A percentile compares a stretch with the other conserved stretches of the same genome.
phyloP scores from a whole-genome alignment of 2,888 invertebrate species.

The Drosophila helvetica region DNA sequence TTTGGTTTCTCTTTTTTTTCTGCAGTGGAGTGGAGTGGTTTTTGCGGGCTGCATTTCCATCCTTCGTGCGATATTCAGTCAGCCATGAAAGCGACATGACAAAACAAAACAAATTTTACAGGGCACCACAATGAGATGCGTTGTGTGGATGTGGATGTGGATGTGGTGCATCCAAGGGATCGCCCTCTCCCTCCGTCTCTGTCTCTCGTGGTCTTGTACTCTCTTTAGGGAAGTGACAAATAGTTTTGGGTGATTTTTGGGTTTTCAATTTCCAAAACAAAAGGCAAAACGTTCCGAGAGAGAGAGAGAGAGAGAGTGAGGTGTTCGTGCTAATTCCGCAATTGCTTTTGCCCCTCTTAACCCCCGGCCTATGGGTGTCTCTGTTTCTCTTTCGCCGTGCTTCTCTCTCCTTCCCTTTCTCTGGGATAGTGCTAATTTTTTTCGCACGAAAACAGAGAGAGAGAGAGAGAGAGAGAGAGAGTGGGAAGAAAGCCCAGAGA shows the following conservation, averaged over 20 bases:
- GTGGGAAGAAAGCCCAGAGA: slow-evolving; percentile 16
- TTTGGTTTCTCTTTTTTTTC: slow-evolving; percentile 23
- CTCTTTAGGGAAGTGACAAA: slow-evolving; percentile 58
- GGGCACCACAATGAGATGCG: slow-evolving; percentile 5
- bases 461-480: slow-evolving; percentile 29
- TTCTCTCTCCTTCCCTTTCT: slow-evolving; percentile 15
- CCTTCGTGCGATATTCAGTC: slow-evolving; percentile 67
- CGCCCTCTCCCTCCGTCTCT: not conserved
- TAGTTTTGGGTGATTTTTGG: slow-evolving; percentile 48
- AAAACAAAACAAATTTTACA: slow-evolving; percentile 74
- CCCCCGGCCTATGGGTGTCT: slow-evolving; percentile 18
- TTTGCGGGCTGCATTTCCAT: slow-evolving; percentile 60
- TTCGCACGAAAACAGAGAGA: slow-evolving; percentile 59
- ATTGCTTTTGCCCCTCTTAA: slow-evolving; percentile 55
- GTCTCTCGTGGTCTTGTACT: no score
- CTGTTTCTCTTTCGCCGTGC: slow-evolving; percentile 8
- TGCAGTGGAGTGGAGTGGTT: slow-evolving; percentile 29
- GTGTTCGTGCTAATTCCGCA: slow-evolving; percentile 76
- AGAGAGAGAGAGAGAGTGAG: slow-evolving; percentile 45
- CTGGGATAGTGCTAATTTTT: slow-evolving; percentile 58
- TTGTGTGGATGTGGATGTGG: slow-evolving; percentile 11
- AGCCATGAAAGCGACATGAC: slow-evolving; percentile 81
- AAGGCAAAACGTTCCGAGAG: not conserved
- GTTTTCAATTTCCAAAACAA: slow-evolving; percentile 65
- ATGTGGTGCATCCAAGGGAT: not conserved